Evolutionary conservation across 2,113 vertebrate genomes (phyloP).

Genomic region (Danionella cerebrum): DNA sequence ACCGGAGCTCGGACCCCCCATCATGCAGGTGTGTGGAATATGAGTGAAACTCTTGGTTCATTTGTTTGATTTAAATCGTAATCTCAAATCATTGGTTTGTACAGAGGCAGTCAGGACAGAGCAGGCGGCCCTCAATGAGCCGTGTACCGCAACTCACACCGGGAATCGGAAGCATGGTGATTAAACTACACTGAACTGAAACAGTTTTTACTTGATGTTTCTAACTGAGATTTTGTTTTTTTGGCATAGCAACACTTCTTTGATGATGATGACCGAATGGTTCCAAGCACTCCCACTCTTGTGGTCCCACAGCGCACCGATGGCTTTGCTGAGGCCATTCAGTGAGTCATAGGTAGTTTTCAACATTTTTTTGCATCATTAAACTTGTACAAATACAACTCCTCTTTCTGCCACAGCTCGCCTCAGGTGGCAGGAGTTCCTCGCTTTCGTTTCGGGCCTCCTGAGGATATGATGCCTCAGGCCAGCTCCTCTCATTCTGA

Average conservation of each 20-base stretch:
- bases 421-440: slow-evolving; percentile 94
- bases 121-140: slow-evolving; percentile 80
- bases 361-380: neutral
- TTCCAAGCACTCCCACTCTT: slow-evolving; percentile 94
- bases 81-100: neutral
- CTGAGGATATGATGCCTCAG: slow-evolving; percentile 86
- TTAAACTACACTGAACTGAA: too few relatives aligned
- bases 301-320: slow-evolving; percentile 95
- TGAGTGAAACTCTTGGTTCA: too few relatives aligned
- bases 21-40: slow-evolving; percentile 89
- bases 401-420: slow-evolving; percentile 66
- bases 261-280: slow-evolving; percentile 96
- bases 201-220: neutral
- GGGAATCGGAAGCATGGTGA: slow-evolving; percentile 87
- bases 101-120: slow-evolving; percentile 63
- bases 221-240: slow-evolving; percentile 6
- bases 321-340: slow-evolving; percentile 96
- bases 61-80: too few relatives aligned
- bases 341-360: slow-evolving; percentile 67
- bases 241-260: slow-evolving; percentile 95
- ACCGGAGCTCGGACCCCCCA: slow-evolving; percentile 83
- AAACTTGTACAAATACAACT: neutral
- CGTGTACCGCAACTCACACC: slow-evolving; percentile 93
- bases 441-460: slow-evolving; percentile 91
- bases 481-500: slow-evolving; percentile 90